Evolutionary conservation across 2,797 vertebrate genomes (phyloP), one percentile per base, ranked within the genome.

Genomic region (Mus spretus): DNA sequence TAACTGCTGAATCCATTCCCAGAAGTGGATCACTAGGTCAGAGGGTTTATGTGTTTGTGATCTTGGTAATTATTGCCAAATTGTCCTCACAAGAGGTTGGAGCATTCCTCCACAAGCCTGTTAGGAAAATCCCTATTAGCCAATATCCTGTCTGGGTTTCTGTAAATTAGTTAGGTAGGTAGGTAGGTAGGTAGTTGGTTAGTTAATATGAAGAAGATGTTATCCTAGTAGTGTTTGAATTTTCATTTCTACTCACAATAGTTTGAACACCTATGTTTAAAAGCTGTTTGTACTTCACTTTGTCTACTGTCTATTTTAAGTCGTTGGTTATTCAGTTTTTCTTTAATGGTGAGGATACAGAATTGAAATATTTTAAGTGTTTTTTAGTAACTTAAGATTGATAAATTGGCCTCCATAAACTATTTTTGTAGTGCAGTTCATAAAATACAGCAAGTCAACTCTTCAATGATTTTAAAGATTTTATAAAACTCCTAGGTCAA

Each of bases 341-440:
- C 89, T 92, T 89, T 90, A 78, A 53, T 95, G 75, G 55, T 90
- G 75, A 77, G 83, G 88, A 57, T 95, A 87, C 47, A 53, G 89
- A 86, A 77, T 59, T 82, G 31, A 94, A 86, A 79, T 84, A 75
- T 37, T 88, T 17, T 82, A 89, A 78, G 24, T 81, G 22, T 53
- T 97, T 9, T 95, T 95, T 94, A 93, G 44, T 93, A 91, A 92
- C 40, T 94, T 75, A 83, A 75, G 65, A 92, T 50, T 37, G 37
- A 84, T 20, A 40, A 74, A 34, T 94, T 90, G 79, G 80, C 22
- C 82, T 88, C 3, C 3, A 75, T 91, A 93, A 37, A 53, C 83
- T 67, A 22, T 77, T 77, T 77, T 75, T 40, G 19, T 65, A 70
- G 7, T 70, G 3, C 31, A 70, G 31, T 37, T 86, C 47, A 26